Evolutionary conservation across 2,888 invertebrate genomes (phyloP).

Genomic region (Eupithecia inturbata): DNA sequence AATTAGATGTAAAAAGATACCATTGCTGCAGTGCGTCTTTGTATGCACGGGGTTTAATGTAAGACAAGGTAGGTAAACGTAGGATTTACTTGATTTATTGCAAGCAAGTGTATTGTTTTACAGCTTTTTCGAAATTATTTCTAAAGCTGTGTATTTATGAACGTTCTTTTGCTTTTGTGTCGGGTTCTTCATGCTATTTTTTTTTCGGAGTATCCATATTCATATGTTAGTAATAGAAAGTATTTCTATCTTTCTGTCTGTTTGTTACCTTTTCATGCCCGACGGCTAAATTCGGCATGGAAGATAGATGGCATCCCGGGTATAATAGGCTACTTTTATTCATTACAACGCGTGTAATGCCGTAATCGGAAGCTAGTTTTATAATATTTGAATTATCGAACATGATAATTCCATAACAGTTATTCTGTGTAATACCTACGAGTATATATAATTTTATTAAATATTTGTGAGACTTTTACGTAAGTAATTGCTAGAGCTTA

Average conservation of each 20-base stretch:
- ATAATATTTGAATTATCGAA: no score
- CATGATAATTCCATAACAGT: no score
- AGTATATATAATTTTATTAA: no score
- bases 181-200: neutral
- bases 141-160: neutral
- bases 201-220: neutral
- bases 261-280: no score
- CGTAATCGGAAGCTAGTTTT: no score
- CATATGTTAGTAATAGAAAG: neutral
- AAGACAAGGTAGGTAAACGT: conserved; percentile 31
- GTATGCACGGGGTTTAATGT: conserved; percentile 33
- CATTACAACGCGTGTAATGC: no score
- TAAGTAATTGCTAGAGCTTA: no score
- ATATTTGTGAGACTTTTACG: no score
- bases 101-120: conserved; percentile 16
- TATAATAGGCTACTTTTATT: no score
- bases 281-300: no score
- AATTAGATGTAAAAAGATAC: conserved; percentile 44
- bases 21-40: conserved; percentile 36
- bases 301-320: no score
- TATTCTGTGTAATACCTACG: no score
- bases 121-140: conserved; percentile 6
- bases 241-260: neutral
- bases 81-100: conserved; percentile 18
- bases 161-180: neutral